Base-by-base conservation (phyloP, 2,113 vertebrate genomes). In the Centropristis striata region DNA sequence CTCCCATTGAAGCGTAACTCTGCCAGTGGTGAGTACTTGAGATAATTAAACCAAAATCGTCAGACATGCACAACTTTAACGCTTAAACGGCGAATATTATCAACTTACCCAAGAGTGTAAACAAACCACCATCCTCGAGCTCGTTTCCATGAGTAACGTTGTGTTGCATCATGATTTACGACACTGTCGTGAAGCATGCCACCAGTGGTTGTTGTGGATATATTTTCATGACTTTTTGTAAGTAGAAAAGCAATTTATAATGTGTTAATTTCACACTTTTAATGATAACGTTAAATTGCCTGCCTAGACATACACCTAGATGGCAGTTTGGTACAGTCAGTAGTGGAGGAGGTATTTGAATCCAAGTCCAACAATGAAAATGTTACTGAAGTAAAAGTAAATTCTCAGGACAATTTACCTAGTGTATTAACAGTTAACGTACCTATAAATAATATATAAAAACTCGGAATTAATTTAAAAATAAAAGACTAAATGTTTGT, bases 41-140 rank as follows among this genome's bases (percentile, higher is more conserved):
- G 5, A 47, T 18, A 1, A 36, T 20, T 23, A 39, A 44, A 78
- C n/a, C 2, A 4, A 46, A 18, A 47, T 6, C 4, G 12, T 2
- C 2, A 25, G 15, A 81, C 8, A 42, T 1, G 70, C 1, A 0
- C 15, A 5, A 51, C 1, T 16, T 25, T 18, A 27, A 80, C 37
- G 18, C 3, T 25, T 18, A 10, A 66, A 12, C 5, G 7, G 3
- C 5, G 1, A 65, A 9, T 7, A 27, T 32, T 39, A 75, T 36
- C 32, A 85, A 92, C 91, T 87, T 88, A 95, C 94, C 94, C 94
- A 95, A 5, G 92, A 83, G 25, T 88, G 78, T 81, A 95, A 81
- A 83, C 80, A 86, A 65, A 74, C 84, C 78, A 85, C 75, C 32
- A 25, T 23, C 9, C 2, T 69, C 27, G 53, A 47, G 2, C 16